Evolutionary conservation across 2,113 vertebrate genomes (phyloP).

Genomic region (Odontesthes bonariensis): DNA sequence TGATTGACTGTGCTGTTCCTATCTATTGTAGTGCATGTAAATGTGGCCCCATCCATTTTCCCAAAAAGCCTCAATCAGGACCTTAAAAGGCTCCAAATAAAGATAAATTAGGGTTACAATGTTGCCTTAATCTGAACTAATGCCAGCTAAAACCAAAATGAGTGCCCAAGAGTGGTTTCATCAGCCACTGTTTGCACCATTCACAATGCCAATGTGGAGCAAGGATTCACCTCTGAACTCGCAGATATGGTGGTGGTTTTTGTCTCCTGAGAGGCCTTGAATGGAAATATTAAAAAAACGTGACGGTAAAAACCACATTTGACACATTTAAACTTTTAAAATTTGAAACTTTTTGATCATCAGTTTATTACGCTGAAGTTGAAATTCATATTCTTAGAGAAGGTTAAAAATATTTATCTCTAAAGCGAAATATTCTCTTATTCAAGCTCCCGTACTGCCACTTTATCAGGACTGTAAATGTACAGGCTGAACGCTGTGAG

Average conservation of each 20-base stretch:
- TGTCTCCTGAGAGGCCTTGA: slow-evolving; percentile 23
- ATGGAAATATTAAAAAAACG: slow-evolving; percentile 20
- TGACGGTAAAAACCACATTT: background rate
- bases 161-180: slow-evolving; percentile 60
- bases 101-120: slow-evolving; percentile 73
- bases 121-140: slow-evolving; percentile 72
- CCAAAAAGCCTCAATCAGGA: slow-evolving; percentile 73
- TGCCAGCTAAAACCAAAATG: slow-evolving; percentile 66
- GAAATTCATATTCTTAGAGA: background rate
- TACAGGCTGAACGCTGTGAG: too few species aligned
- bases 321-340: background rate
- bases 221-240: slow-evolving; percentile 54
- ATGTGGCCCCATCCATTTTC: slow-evolving; percentile 64
- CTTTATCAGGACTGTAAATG: too few species aligned
- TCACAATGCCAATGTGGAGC: slow-evolving; percentile 26
- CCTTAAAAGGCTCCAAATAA: slow-evolving; percentile 76
- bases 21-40: slow-evolving; percentile 69
- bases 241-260: slow-evolving; percentile 18
- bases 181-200: slow-evolving; percentile 29
- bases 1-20: slow-evolving; percentile 62
- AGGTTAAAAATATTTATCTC: too few species aligned
- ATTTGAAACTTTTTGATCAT: slow-evolving; percentile 4
- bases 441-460: background rate
- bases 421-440: background rate
- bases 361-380: background rate